Percentiles rank a stretch among this genome's conserved stretches.
Conservation (phyloP, 2,797 vertebrate species). For the Chaetodon trifasciatus region DNA sequence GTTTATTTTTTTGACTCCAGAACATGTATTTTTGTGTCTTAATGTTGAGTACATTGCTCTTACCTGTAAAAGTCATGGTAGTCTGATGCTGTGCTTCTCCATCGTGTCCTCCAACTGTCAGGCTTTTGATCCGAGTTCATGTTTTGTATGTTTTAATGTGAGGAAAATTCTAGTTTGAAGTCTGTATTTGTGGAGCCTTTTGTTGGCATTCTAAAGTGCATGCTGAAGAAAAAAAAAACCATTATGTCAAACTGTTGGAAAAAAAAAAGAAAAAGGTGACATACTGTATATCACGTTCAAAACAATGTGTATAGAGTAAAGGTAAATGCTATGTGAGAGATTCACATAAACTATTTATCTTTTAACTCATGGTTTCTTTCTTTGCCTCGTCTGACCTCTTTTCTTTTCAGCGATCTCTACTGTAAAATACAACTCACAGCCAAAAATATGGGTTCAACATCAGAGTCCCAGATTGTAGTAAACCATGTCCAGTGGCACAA, state of each 20-base stretch:
- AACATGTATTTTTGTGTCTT: constrained; percentile 89
- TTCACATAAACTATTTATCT: constrained; percentile 87
- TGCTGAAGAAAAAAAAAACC: constrained; percentile 87
- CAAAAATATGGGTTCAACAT: not conserved
- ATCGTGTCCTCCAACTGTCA: constrained; percentile 83
- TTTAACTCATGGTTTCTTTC: constrained; percentile 65
- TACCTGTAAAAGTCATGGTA: constrained; percentile 85
- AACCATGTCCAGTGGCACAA: not conserved
- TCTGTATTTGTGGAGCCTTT: constrained; percentile 89
- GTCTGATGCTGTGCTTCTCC: constrained; percentile 87
- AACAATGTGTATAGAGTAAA: constrained; percentile 82
- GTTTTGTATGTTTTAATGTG: constrained; percentile 84
- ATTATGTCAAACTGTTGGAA: constrained; percentile 85
- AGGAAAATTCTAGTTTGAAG: constrained; percentile 84
- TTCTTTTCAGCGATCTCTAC: not conserved
- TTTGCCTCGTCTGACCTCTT: constrained; percentile 52
- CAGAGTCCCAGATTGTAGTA: no score
- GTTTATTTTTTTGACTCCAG: constrained; percentile 84
- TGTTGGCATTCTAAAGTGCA: constrained; percentile 92
- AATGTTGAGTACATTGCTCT: constrained; percentile 87
- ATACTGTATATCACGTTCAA: constrained; percentile 76
- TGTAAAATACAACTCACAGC: not conserved
- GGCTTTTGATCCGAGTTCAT: constrained; percentile 84
- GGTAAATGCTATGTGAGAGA: constrained; percentile 80
- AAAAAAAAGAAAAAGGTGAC: constrained; percentile 39